Conservation (phyloP, 2,113 vertebrate genomes). For the Phyllostomus hastatus region DNA sequence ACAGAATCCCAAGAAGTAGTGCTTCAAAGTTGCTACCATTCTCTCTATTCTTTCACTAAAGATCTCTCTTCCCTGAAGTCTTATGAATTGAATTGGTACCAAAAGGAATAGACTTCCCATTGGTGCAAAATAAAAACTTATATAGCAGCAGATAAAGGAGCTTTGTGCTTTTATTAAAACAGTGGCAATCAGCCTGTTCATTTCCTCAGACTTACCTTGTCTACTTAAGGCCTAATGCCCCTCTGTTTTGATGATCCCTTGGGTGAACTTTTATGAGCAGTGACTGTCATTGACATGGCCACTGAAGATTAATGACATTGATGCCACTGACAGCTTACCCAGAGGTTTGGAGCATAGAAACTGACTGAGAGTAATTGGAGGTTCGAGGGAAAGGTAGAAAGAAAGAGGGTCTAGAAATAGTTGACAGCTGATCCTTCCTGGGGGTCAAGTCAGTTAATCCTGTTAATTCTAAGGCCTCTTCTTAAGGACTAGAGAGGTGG, state of each 20-base stretch:
- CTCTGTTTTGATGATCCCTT: conserved; percentile 57
- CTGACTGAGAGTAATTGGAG: conserved; percentile 45
- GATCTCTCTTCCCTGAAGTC: conserved; percentile 65
- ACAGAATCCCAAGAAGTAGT: conserved; percentile 40
- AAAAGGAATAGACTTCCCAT: conserved; percentile 33
- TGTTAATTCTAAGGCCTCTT: conserved; percentile 8
- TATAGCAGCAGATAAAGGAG: conserved; percentile 67
- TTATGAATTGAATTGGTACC: conserved; percentile 49
- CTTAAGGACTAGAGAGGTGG: background rate
- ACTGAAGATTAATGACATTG: conserved; percentile 60
- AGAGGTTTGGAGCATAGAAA: conserved; percentile 26
- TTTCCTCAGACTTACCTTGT: conserved; percentile 58
- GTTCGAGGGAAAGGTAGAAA: conserved; percentile 30
- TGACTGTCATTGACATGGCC: conserved; percentile 61
- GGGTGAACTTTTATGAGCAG: conserved; percentile 56
- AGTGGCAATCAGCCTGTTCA: conserved; percentile 55
- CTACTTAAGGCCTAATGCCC: conserved; percentile 35
- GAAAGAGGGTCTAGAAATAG: conserved; percentile 53
- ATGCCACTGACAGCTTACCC: conserved; percentile 45
- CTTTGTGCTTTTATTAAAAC: conserved; percentile 74
- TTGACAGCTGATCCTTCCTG: background rate
- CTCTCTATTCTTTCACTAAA: conserved; percentile 38
- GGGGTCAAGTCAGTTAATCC: background rate
- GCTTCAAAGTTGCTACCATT: conserved; percentile 26
- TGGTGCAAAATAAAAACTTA: conserved; percentile 69